Percentiles rank a stretch among this genome's conserved stretches.
phyloP scores from a whole-genome alignment of 2,113 vertebrate genomes.

The Macroglossus sobrinus region DNA sequence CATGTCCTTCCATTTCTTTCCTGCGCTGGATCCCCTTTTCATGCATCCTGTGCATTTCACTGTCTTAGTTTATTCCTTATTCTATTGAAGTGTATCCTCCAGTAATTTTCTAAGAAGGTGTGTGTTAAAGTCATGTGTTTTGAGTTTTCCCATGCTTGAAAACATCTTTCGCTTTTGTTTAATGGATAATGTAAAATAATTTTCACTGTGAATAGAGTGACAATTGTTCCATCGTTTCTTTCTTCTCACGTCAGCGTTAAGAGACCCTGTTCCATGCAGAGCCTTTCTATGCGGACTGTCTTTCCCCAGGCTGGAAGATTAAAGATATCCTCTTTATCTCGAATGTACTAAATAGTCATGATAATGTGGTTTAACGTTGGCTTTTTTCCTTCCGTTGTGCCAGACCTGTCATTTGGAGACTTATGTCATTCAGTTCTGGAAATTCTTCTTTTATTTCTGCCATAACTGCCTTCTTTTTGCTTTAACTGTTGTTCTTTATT shows the following conservation, averaged over 20 bases:
- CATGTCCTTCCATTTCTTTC: neutral
- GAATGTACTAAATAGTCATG: neutral
- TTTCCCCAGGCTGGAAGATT: neutral
- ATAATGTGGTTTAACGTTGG: neutral
- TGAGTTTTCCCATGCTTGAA: neutral
- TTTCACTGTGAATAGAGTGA: neutral
- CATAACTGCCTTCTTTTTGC: neutral
- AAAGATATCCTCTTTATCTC: neutral
- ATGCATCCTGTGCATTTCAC: neutral
- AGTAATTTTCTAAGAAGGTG: neutral
- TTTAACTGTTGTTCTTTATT: neutral
- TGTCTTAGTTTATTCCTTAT: neutral
- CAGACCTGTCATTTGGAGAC: neutral
- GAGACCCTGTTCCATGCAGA: neutral
- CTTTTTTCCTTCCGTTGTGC: neutral
- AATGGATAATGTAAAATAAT: neutral
- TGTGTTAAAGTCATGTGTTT: neutral
- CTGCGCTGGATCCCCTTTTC: neutral
- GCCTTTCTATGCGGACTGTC: neutral
- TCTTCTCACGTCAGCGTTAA: neutral
- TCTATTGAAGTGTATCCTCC: neutral
- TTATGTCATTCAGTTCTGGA: neutral
- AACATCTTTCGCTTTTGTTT: neutral
- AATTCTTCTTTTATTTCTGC: neutral
- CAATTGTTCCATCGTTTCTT: neutral